Percentiles rank a stretch among this genome's conserved stretches.
Evolutionary conservation across 2,797 vertebrate species (phyloP).

Genomic region (Onychomys arenicola): DNA sequence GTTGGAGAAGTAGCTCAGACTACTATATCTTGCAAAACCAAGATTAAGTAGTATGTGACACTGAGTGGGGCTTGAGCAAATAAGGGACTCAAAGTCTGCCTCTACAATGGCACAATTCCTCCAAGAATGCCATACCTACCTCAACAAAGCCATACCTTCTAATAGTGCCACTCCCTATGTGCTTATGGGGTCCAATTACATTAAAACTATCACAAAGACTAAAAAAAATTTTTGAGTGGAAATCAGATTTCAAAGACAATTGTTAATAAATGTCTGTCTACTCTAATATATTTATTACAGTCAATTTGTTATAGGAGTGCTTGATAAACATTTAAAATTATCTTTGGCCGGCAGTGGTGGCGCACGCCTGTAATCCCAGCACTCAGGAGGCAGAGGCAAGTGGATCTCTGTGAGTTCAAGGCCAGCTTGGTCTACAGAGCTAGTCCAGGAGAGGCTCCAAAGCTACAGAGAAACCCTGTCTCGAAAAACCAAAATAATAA

Average conservation of each 20-base stretch:
- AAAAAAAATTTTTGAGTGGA: neutral
- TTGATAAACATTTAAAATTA: constrained; percentile 9
- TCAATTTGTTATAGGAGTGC: neutral
- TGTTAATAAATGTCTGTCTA: neutral
- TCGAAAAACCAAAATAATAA: no score
- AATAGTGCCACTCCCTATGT: neutral
- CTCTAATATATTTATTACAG: neutral
- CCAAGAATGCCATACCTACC: neutral
- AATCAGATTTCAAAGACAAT: neutral
- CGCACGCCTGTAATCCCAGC: no score
- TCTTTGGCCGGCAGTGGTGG: no score
- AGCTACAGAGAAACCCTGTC: no score
- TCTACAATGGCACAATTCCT: neutral
- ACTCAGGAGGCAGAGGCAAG: no score
- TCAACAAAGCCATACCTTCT: neutral
- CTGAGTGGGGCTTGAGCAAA: neutral
- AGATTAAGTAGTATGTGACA: neutral
- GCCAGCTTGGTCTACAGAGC: no score
- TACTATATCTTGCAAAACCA: neutral
- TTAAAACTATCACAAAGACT: neutral
- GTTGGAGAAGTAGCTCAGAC: neutral
- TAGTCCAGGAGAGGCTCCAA: no score
- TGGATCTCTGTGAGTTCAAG: no score
- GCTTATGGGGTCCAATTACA: neutral
- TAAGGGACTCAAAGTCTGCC: neutral